A percentile compares a stretch with the other conserved stretches of the same genome.
These are phyloP conservation scores for Hecatera dysodea DNA, from an alignment of 2,888 invertebrate genomes.

Conservation along the genomic window DNA sequence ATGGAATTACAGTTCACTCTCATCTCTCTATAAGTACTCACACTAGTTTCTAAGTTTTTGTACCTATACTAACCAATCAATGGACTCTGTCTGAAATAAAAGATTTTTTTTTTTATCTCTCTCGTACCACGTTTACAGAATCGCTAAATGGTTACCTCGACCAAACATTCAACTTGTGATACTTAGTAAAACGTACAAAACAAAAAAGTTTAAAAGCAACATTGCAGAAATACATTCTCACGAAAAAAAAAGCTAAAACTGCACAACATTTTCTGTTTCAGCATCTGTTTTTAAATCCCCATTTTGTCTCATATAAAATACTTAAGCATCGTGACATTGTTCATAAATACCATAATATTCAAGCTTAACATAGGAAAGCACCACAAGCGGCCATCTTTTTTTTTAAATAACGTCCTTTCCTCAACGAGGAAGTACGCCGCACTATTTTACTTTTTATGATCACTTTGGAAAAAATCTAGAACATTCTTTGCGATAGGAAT, in stretches of 20 bases:
- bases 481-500: conserved; percentile 41
- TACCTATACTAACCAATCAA: too few species aligned
- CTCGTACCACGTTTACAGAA: too few species aligned
- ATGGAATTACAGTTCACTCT: too few species aligned
- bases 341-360: conserved; percentile 20
- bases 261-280: not conserved
- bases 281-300: not conserved
- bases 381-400: conserved; percentile 13
- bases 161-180: too few species aligned
- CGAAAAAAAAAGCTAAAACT: not conserved
- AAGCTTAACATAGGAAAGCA: not conserved
- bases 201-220: too few species aligned
- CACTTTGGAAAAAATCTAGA: conserved; percentile 53
- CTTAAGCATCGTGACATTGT: conserved; percentile 3
- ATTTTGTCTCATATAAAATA: conserved; percentile 25
- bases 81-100: too few species aligned
- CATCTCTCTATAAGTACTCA: too few species aligned
- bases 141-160: too few species aligned
- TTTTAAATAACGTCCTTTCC: conserved; percentile 26
- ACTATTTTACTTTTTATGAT: conserved; percentile 61
- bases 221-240: too few species aligned
- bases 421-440: conserved; percentile 53
- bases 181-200: too few species aligned
- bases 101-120: too few species aligned
- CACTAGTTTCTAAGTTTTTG: too few species aligned